Conservation (phyloP, 2,797 vertebrate genomes). For the Centropyge bicolor region DNA sequence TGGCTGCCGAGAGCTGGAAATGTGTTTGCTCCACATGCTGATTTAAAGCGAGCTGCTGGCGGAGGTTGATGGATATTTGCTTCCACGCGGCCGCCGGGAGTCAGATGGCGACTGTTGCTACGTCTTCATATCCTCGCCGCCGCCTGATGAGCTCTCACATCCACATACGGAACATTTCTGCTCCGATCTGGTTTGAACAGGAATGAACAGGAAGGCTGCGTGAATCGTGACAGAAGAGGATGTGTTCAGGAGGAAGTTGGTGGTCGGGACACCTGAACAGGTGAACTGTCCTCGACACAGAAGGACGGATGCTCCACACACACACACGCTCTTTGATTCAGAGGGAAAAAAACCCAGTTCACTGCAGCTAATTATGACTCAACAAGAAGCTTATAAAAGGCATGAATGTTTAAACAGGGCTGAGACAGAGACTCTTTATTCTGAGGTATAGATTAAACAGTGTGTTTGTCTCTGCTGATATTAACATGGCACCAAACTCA, state of each 20-base stretch:
- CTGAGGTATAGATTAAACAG: too few relatives aligned
- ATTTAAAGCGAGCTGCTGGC: constrained; percentile 63
- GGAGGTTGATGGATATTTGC: constrained; percentile 65
- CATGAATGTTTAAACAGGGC: neutral
- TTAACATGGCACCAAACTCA: neutral
- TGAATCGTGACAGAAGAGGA: constrained; percentile 12
- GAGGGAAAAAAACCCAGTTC: neutral
- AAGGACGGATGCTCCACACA: neutral
- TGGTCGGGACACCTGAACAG: neutral
- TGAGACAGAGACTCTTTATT: neutral
- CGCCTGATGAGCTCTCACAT: constrained; percentile 51
- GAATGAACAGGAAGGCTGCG: constrained; percentile 17
- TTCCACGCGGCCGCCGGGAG: constrained; percentile 50
- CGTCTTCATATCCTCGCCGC: constrained; percentile 53
- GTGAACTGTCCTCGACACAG: neutral
- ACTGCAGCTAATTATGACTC: neutral
- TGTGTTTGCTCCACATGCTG: constrained; percentile 69
- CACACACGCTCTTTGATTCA: neutral
- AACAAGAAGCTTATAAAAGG: neutral
- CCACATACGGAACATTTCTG: constrained; percentile 34
- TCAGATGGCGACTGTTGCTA: constrained; percentile 58
- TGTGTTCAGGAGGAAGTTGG: neutral
- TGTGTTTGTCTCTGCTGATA: neutral
- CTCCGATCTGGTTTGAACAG: constrained; percentile 41
- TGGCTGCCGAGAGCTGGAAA: constrained; percentile 55